A percentile compares a stretch with the other conserved stretches of the same genome.
phyloP scores from a whole-genome alignment of 2,888 invertebrate species.

The Ornithoptera alexandrae region DNA sequence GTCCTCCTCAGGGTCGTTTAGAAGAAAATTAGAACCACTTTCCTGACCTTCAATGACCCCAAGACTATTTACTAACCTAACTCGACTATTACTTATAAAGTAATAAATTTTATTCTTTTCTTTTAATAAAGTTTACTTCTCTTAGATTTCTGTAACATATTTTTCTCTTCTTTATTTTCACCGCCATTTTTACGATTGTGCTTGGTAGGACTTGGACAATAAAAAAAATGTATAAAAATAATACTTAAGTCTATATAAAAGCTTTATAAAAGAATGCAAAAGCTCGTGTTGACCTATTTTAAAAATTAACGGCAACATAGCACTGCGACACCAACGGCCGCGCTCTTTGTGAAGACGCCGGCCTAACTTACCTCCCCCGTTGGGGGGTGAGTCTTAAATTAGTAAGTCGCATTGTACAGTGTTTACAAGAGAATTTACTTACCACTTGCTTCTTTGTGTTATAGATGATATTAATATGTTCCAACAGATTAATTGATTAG shows the following conservation, averaged over 20 bases:
- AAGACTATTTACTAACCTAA: too few relatives aligned
- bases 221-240: background rate
- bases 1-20: too few relatives aligned
- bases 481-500: too few relatives aligned
- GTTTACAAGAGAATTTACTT: too few relatives aligned
- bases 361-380: background rate
- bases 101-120: too few relatives aligned
- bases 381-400: background rate
- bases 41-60: too few relatives aligned
- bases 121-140: background rate
- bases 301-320: slow-evolving; percentile 1
- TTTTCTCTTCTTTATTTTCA: background rate
- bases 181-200: background rate
- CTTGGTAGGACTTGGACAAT: background rate
- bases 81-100: too few relatives aligned
- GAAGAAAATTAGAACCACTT: too few relatives aligned
- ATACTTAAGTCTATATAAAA: background rate
- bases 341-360: background rate
- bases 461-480: too few relatives aligned
- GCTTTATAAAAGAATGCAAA: background rate
- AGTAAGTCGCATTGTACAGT: background rate
- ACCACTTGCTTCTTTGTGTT: too few relatives aligned
- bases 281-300: background rate
- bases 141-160: background rate
- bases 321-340: background rate